These are phyloP conservation scores for Hoplias malabaricus DNA, from an alignment of 2,113 vertebrate species.

Conservation along the genomic window DNA sequence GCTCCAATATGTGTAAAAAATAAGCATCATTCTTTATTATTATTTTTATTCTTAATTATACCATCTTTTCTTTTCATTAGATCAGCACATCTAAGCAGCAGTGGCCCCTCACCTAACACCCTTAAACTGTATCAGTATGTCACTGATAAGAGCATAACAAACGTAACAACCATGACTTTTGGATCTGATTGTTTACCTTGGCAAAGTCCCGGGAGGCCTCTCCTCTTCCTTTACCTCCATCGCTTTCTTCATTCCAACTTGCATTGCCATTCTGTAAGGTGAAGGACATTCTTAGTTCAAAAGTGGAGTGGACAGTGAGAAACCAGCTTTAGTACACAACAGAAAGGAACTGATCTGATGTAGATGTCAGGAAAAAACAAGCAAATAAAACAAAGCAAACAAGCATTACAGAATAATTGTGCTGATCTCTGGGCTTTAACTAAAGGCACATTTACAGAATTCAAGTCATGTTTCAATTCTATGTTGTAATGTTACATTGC, in stretches of 20 bases:
- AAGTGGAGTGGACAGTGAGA: not conserved
- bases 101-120: not conserved
- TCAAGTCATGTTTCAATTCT: not conserved
- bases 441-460: not conserved
- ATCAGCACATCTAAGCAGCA: not conserved
- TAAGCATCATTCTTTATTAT: not conserved
- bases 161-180: slow-evolving; percentile 19
- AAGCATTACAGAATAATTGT: not conserved
- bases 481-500: too few relatives aligned
- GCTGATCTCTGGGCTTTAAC: not conserved
- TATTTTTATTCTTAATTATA: too few relatives aligned
- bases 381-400: not conserved
- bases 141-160: slow-evolving; percentile 10
- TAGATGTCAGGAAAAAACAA: not conserved
- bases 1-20: not conserved
- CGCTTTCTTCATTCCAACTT: slow-evolving; percentile 84
- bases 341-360: slow-evolving; percentile 17
- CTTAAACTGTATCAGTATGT: slow-evolving; percentile 30
- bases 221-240: slow-evolving; percentile 81
- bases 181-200: slow-evolving; percentile 76
- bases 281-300: slow-evolving; percentile 29
- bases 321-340: not conserved
- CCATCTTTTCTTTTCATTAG: not conserved
- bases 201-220: slow-evolving; percentile 94
- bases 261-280: slow-evolving; percentile 77